Conservation (phyloP, 1,140 invertebrate genomes). For the Pissodes strobi region DNA sequence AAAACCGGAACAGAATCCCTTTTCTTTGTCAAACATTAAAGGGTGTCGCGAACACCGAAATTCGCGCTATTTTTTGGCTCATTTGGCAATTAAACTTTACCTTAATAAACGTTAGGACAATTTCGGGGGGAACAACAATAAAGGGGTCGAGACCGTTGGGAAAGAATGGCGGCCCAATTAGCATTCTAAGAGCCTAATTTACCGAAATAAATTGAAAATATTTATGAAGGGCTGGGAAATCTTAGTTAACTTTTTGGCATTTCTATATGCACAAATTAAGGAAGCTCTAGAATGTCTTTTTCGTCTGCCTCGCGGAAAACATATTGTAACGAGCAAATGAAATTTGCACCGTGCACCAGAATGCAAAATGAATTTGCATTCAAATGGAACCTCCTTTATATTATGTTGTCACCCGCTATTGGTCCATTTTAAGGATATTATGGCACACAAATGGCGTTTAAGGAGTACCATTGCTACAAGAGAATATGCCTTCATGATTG, state of each 20-base stretch:
- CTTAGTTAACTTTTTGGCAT: constrained; percentile 18
- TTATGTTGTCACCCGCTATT: too few species aligned
- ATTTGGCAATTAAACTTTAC: constrained; percentile 30
- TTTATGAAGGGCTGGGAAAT: constrained; percentile 19
- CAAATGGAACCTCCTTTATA: too few species aligned
- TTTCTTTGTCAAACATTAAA: constrained; percentile 13
- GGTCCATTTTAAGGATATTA: too few species aligned
- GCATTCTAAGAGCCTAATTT: constrained; percentile 34
- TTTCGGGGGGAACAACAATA: constrained; percentile 23
- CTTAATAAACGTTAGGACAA: constrained; percentile 24
- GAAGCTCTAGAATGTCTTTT: too few species aligned
- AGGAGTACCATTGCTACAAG: too few species aligned
- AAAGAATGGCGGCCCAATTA: constrained; percentile 26
- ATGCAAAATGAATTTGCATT: too few species aligned
- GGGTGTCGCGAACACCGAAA: constrained; percentile 1
- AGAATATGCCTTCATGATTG: too few species aligned
- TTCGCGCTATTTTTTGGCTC: constrained; percentile 18
- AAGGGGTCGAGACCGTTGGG: background rate
- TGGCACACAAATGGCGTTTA: too few species aligned
- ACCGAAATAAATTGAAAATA: constrained; percentile 33
- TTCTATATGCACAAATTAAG: constrained; percentile 3
- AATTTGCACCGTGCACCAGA: too few species aligned
- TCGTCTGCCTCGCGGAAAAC: too few species aligned
- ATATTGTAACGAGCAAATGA: too few species aligned
- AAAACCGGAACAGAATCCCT: constrained; percentile 1